Evolutionary conservation across 2,797 vertebrate genomes (phyloP), one percentile per base, ranked within the genome.

Genomic region (Hafferia zeledoni): DNA sequence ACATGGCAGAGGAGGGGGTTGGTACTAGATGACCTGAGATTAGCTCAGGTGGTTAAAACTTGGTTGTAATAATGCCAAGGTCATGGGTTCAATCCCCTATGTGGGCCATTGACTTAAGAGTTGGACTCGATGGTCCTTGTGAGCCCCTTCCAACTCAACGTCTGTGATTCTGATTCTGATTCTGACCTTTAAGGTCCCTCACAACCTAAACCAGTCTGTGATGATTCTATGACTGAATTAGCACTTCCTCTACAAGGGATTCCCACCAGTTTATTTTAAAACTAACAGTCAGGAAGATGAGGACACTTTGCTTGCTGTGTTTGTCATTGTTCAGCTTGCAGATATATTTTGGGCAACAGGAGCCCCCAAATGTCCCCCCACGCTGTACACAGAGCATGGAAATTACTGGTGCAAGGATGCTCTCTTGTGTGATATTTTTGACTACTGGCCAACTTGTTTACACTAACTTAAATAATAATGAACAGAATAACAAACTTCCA

Each of bases 381-480:
- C 9, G 24, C 17, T 56, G 24, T 3, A 31, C 1, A 4, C 27
- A 41, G 28, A 67, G 5, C 13, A 23, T 1, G n/a, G 31, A 35
- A 78, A 46, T 25, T 23, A 46, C 23, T 31, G 64, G 23, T 6
- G 4, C 30, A 64, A 24, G 0, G 0, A 22, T 4, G 13, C 15
- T 78, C 41, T 44, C 35, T 33, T 5, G 6, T 6, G 15, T 2
- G 6, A 2, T 15, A 6, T 3, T 78, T 86, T 24, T 56, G 11
- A n/a, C 49, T 83, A 56, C 9, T 39, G 61, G 49, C 17, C 64
- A 70, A 50, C 41, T 41, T 47, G 7, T 50, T 64, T 50, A 30
- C 0, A 0, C 22, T 46, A 31, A 60, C 23, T 57, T 69, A 39
- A 79, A 61, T 30, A 86, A 43, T 27, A 69, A 67, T 6, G 19